Evolutionary conservation across 2,797 vertebrate genomes (phyloP), one percentile per base, ranked within the genome.

Genomic region (Harpagifer antarcticus): DNA sequence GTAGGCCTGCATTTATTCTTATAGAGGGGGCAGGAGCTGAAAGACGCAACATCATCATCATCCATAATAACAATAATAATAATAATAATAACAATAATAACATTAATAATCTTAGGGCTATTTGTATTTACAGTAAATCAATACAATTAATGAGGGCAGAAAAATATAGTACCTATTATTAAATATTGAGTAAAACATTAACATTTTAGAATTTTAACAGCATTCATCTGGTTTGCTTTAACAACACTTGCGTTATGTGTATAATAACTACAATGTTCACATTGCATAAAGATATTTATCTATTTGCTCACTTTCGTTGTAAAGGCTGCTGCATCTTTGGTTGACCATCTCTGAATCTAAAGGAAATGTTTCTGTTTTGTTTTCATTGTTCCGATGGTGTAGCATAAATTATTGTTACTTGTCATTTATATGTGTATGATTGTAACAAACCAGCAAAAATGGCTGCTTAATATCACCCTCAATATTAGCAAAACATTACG

Each of bases 1-100:
- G 90, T 93, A 86, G 91, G 90, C 90, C 88, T 83, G 74, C 76
- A 80, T 95, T 96, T 96, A 79, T 66, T 78, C 82, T 68, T 80
- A 89, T 85, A 76, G 69, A 86, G 62, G 65, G 85, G 81, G 78
- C 78, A 87, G 68, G 59, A 68, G 70, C 69, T 64, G 75, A 86
- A 80, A 88, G 63, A 82, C 57, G 33, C 8, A 9, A 67, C 43
- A 66, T 16, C 3, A 69, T 61, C 12, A 55, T 48, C 74, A 27
- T 27, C 23, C 23, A 27, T 5, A 27, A 27, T 27, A 5, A 27
- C 48, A 76, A 55, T 53, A 50, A 43, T 27, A 47, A 70, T 48
- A 56, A 74, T 54, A 64, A 79, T 71, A 58, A 59, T 52, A 65
- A 65, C 57, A 49, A 72, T 65, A 57, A 61, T 61, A 73, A 40